Conservation (phyloP, 2,113 vertebrate genomes). For the Taurulus bubalis region DNA sequence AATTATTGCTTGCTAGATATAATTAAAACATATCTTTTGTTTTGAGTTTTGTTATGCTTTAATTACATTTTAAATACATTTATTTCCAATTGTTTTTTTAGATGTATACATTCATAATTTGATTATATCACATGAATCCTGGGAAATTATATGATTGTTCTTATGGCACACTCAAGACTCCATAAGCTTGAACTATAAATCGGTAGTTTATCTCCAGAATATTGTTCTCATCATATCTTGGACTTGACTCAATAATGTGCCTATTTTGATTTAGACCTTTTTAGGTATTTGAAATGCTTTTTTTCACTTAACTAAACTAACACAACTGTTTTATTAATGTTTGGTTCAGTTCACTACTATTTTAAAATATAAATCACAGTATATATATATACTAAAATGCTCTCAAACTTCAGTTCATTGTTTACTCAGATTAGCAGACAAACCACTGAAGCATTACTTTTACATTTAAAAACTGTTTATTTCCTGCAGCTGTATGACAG, state of each 20-base stretch:
- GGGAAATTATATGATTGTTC: not conserved
- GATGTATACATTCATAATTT: not conserved
- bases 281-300: not conserved
- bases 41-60: not conserved
- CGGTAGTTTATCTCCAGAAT: not conserved
- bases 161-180: not conserved
- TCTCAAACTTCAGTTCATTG: not conserved
- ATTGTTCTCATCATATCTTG: not conserved
- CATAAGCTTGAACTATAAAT: not conserved
- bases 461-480: slow-evolving; percentile 1
- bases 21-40: too few species aligned
- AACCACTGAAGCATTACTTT: not conserved
- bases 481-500: not conserved
- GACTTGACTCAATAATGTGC: slow-evolving; percentile 25
- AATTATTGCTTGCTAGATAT: too few species aligned
- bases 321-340: not conserved
- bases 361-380: not conserved
- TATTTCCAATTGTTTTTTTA: not conserved
- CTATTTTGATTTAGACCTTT: slow-evolving; percentile 16
- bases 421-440: not conserved
- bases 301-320: slow-evolving; percentile 13
- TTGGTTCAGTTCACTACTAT: not conserved
- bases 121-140: not conserved
- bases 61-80: not conserved
- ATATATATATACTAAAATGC: not conserved